A percentile compares a stretch with the other conserved stretches of the same genome.
Conservation (phyloP, 2,113 vertebrate species). For the Coptodon bakossiorum region DNA sequence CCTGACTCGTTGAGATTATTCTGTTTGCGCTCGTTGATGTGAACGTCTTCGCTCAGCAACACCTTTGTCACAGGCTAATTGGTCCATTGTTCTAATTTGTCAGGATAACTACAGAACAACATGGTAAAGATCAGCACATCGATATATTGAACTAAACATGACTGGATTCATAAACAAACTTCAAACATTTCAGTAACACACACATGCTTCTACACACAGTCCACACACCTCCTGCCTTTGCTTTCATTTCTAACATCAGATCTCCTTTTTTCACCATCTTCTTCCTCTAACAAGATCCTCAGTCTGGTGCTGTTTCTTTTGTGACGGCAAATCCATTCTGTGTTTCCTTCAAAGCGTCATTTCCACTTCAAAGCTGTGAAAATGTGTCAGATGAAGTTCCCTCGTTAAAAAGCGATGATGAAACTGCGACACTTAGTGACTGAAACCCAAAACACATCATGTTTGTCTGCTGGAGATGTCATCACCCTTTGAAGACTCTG, state of each 20-base stretch:
- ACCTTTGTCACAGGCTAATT: background rate
- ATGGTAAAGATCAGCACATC: background rate
- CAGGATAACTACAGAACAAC: background rate
- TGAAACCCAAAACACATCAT: background rate
- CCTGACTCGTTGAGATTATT: background rate
- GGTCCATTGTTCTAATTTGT: background rate
- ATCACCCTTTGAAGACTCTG: background rate
- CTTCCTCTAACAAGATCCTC: background rate
- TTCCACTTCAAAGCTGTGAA: background rate
- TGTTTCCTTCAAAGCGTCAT: background rate
- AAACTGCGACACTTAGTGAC: background rate
- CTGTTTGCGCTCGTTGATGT: background rate
- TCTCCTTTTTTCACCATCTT: background rate
- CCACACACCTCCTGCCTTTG: background rate
- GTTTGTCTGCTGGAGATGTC: background rate
- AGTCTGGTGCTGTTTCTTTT: background rate
- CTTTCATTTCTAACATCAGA: background rate
- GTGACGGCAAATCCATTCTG: background rate
- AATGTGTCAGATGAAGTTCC: background rate
- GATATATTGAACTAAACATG: background rate
- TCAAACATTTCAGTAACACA: background rate
- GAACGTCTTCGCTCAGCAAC: background rate
- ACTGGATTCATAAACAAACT: background rate
- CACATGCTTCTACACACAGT: background rate
- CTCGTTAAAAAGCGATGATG: background rate